phyloP scores from a whole-genome alignment of 2,888 invertebrate species.

The Amiota mariae region DNA sequence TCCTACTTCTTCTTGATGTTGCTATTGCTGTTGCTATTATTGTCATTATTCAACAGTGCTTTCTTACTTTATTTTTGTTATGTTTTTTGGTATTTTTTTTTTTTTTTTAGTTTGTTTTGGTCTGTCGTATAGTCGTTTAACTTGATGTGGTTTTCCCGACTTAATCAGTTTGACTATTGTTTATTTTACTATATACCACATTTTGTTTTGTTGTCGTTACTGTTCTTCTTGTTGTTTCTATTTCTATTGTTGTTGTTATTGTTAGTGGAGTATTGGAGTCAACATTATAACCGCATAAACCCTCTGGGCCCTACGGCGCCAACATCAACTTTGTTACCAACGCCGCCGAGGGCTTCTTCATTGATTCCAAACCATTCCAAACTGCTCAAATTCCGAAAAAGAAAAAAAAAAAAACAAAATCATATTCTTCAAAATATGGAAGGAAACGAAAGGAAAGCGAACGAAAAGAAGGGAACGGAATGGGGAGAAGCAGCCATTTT shows the following conservation, averaged over 20 bases:
- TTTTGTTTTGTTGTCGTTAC: neutral
- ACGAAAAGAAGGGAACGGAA: no score
- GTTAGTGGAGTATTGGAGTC: neutral
- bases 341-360: no score
- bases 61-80: no score
- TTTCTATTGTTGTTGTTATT: neutral
- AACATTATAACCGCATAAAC: neutral
- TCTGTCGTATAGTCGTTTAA: constrained; percentile 59
- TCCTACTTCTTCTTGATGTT: neutral
- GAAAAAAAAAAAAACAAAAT: no score
- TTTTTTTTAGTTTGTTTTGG: constrained; percentile 42
- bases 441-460: no score
- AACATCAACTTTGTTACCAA: neutral
- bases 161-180: constrained; percentile 68
- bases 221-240: neutral
- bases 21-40: constrained; percentile 30
- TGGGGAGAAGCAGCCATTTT: no score
- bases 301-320: neutral
- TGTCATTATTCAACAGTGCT: neutral
- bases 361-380: no score
- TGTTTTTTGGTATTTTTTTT: no score
- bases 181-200: constrained; percentile 52
- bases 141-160: constrained; percentile 66
- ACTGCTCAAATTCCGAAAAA: no score
- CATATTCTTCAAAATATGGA: no score